phyloP scores from a whole-genome alignment of 2,888 invertebrate species.

The Drosophila formosana region DNA sequence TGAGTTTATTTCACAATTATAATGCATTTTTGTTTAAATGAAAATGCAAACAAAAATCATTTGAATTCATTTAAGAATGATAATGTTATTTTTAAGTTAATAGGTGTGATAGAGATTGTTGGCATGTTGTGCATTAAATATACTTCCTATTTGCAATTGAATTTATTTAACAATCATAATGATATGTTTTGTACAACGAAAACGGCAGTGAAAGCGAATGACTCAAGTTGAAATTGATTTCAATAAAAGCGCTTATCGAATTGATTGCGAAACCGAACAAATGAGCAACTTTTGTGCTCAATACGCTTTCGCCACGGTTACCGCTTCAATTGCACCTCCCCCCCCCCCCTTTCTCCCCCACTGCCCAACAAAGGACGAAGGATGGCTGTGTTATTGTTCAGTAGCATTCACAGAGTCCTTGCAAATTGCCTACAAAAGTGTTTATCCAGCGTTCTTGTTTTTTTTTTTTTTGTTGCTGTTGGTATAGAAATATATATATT shows the following conservation, averaged over 20 bases:
- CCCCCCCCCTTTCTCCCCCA: no score
- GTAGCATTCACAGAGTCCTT: conserved; percentile 14
- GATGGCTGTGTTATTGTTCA: conserved; percentile 10
- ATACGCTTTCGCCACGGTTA: conserved; percentile 23
- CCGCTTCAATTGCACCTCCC: conserved; percentile 52
- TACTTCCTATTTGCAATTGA: no score
- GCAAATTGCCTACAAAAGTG: conserved; percentile 58
- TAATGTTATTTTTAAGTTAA: no score
- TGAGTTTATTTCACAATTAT: no score
- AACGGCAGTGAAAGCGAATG: neutral
- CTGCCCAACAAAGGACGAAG: no score
- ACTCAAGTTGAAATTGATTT: conserved; percentile 44
- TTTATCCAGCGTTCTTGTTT: conserved; percentile 24
- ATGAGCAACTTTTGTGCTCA: conserved; percentile 41
- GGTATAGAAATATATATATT: conserved; percentile 17
- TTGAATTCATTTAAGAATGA: no score
- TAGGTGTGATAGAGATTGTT: no score
- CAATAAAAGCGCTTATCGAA: conserved; percentile 47
- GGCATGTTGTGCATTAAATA: no score
- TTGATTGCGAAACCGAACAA: conserved; percentile 46
- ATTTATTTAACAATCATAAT: neutral
- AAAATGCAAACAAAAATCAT: no score
- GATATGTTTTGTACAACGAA: no score
- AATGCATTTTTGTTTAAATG: neutral
- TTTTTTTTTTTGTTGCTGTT: neutral